Conservation (phyloP, 2,888 invertebrate genomes). For the Odiellus spinosus region DNA sequence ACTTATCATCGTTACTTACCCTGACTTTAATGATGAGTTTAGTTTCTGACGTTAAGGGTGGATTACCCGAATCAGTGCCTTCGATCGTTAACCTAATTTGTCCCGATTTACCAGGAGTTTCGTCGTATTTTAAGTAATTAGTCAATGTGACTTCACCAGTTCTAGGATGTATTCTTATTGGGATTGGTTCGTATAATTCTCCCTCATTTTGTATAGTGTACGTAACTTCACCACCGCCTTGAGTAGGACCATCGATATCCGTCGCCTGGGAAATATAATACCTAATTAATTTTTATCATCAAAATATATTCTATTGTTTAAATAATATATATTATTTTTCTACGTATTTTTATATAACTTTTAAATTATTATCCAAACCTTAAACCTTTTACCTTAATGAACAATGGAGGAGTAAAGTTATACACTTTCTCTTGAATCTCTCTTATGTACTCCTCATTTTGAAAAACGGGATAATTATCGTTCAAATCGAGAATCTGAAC, state of each 20-base stretch:
- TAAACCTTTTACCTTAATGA: constrained; percentile 40
- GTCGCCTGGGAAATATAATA: constrained; percentile 39
- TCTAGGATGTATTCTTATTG: constrained; percentile 40
- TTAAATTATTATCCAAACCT: not conserved
- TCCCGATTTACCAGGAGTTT: constrained; percentile 10
- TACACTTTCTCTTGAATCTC: constrained; percentile 59
- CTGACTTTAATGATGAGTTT: constrained; percentile 54
- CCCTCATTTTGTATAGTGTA: constrained; percentile 47
- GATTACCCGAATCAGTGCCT: constrained; percentile 51
- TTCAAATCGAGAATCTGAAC: constrained; percentile 57
- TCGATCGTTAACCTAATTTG: constrained; percentile 17
- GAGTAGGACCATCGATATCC: constrained; percentile 54
- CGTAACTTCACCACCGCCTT: constrained; percentile 49
- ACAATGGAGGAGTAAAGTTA: constrained; percentile 60
- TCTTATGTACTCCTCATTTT: constrained; percentile 48
- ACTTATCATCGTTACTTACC: constrained; percentile 23
- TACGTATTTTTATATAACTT: not conserved
- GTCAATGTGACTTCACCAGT: constrained; percentile 39
- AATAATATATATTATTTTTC: not conserved
- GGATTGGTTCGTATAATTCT: constrained; percentile 39
- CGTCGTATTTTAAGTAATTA: constrained; percentile 16
- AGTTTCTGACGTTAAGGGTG: constrained; percentile 48
- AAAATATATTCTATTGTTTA: not conserved
- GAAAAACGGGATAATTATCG: constrained; percentile 57
- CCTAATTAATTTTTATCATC: not conserved